Base-by-base conservation (phyloP, 2,797 vertebrate species). In the Clamator glandarius region DNA sequence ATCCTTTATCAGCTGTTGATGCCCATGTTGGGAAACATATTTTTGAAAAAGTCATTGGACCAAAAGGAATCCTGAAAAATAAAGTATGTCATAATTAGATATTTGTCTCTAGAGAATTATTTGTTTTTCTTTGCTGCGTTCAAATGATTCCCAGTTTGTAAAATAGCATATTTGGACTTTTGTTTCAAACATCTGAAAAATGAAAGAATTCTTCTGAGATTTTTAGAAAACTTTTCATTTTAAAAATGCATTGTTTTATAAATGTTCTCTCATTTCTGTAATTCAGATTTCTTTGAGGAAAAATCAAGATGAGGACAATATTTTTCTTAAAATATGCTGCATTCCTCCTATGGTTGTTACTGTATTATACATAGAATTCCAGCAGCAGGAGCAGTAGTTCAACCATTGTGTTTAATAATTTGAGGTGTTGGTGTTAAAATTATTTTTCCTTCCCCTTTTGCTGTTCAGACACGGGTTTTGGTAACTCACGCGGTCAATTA, bases 1-100 rank as follows among this genome's bases (percentile, higher is more conserved):
- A 99, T 91, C 99, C 99, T 1, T 97, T 99, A 68, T 99, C 99
- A 4, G 99, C 99, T 0, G 99, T 99, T 13, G 99, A 99, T 1
- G 98, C 99, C n/a, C 99, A 99, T 7, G 99, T 99, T 18, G 99
- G 99, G 35, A 99, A 98, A 73, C 98, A 99, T 93, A 99, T 99
- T 96, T 99, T 99, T 90, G 99, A 99, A 31, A 98, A 98, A 26
- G 99, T 99, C 94, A 97, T 99, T 31, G 99, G 99, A 46, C 99
- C 99, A 11, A 98, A 98, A 91, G 99, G 99, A 36, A 94, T 99
- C 54, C 98, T 99, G 87, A 98, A 97, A 96, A 98, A 97, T 92
- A 98, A 98, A 98, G 99, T 99, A 94, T 68, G 98, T 86, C 48
- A 6, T 66, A 26, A 36, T 55, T 54, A 79, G 66, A 35, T 63